Percentiles rank a stretch among this genome's conserved stretches.
Evolutionary conservation across 2,113 vertebrate species (phyloP).

Genomic region (Stercorarius parasiticus): DNA sequence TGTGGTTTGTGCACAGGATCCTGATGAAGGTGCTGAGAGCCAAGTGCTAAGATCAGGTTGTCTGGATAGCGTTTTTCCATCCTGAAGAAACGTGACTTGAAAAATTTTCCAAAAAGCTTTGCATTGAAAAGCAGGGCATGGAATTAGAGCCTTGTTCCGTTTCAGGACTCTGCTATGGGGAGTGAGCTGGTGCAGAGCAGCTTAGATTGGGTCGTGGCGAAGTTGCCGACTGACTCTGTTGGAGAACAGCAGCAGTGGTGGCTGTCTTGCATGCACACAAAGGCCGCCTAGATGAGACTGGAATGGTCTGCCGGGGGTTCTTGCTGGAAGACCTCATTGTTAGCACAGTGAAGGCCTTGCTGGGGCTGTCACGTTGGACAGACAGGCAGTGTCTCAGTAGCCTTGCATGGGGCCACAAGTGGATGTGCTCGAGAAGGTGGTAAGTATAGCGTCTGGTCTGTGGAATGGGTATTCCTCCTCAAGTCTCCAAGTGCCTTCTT

Average conservation of each 20-base stretch:
- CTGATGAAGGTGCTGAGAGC: background rate
- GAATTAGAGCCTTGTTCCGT: background rate
- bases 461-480: background rate
- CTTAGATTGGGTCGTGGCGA: background rate
- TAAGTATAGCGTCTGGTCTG: background rate
- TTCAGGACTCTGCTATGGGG: background rate
- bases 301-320: background rate
- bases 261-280: background rate
- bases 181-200: background rate
- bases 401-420: background rate
- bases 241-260: background rate
- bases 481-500: background rate
- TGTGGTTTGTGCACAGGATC: background rate
- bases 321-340: background rate
- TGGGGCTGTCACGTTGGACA: background rate
- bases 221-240: background rate
- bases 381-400: background rate
- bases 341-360: background rate
- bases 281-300: background rate
- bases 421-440: background rate
- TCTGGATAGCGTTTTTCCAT: background rate
- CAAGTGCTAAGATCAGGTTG: background rate
- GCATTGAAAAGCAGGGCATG: background rate
- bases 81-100: background rate
- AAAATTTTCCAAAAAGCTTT: background rate